These are phyloP conservation scores for Neopelma chrysocephalum DNA, from an alignment of 2,797 vertebrate genomes.

Conservation along the genomic window DNA sequence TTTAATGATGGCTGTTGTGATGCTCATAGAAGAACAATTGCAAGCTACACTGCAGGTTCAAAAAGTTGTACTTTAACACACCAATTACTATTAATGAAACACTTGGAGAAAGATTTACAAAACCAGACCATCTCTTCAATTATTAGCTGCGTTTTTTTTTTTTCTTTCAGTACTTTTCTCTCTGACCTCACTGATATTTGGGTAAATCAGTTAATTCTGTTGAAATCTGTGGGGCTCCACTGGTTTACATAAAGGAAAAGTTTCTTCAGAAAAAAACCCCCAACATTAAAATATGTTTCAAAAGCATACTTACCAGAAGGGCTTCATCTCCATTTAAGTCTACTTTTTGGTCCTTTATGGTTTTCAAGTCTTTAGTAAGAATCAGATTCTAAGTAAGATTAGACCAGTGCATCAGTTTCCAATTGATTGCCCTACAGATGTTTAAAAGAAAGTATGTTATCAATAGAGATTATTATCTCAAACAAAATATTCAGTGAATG, in stretches of 20 bases:
- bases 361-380: slow-evolving; percentile 21
- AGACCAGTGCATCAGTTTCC: slow-evolving; percentile 23
- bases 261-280: background rate
- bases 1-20: slow-evolving; percentile 1
- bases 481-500: slow-evolving; percentile 59
- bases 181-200: slow-evolving; percentile 21
- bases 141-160: slow-evolving; percentile 58
- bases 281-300: background rate
- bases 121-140: slow-evolving; percentile 47
- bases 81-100: slow-evolving; percentile 40
- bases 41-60: background rate
- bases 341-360: background rate
- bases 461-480: slow-evolving; percentile 53
- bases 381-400: slow-evolving; percentile 45
- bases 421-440: slow-evolving; percentile 54
- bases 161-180: slow-evolving; percentile 36
- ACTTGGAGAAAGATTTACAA: slow-evolving; percentile 66
- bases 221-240: background rate
- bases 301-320: background rate
- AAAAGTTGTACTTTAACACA: slow-evolving; percentile 65
- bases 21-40: background rate
- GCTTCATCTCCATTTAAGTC: background rate
- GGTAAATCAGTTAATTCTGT: slow-evolving; percentile 1
- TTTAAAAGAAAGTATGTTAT: slow-evolving; percentile 44
- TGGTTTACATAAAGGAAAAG: background rate